Evolutionary conservation across 2,888 invertebrate species (phyloP), one percentile per base, ranked within the genome.

Genomic region (Thelaira solivaga): DNA sequence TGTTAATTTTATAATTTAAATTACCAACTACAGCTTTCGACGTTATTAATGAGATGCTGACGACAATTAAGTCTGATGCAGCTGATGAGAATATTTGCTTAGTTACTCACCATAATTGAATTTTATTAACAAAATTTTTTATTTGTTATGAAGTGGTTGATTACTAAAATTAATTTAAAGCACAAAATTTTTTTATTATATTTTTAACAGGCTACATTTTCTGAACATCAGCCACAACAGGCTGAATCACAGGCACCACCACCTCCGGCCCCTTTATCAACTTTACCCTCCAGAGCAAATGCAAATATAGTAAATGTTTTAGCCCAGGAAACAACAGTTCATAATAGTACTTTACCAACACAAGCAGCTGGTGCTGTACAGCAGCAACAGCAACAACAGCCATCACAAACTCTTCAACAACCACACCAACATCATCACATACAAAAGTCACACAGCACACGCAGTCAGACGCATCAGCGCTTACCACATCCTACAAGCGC

Each of bases 151-250:
- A 53, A 71, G 45, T 55, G 39, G 43, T 62, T 45, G 18, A 24
- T 26, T n/a, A 47, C 13, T 7, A 26, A 68, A 55, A 39, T 51
- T 39, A 34, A 39, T 55, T 73, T 24, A 57, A 31, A 31, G 11
- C 10, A 36, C 1, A 18, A 4, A n/a, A n/a, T n/a, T n/a, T n/a
- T n/a, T 26, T 71, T 73, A 55, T 13, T 51, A 65, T 51, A 43
- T 67, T 8, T 29, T 13, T 75, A 71, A 41, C 81, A 86, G 86
- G 81, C 85, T 81, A 83, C 83, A 81, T 86, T 87, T 74, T 81
- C 81, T 80, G 86, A 86, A 83, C 85, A 83, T 82, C 86, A 85
- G 81, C 77, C 76, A 55, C 65, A 75, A 26, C 82, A 80, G 76
- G 81, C 76, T 78, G 82, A 82, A 39, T 82, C 82, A 49, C 85